Evolutionary conservation across 53 echinoderm and acorn worm genomes (phyloP).

Genomic region (Echinometra lucunter): DNA sequence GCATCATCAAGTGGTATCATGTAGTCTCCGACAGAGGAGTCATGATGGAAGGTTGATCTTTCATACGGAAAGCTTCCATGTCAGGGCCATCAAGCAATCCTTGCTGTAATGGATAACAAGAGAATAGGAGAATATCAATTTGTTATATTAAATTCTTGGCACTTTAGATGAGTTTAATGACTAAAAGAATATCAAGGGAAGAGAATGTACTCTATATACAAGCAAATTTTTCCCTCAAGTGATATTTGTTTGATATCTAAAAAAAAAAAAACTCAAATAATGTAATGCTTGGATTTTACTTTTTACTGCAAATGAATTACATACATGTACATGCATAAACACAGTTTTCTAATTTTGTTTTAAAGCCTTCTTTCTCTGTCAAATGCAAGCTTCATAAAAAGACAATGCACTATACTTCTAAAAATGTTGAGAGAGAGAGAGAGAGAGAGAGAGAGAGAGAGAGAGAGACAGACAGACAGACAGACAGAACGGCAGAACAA

Average conservation of each 20-base stretch:
- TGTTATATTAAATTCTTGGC: neutral
- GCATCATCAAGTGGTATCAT: slow-evolving; percentile 14
- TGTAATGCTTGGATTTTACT: neutral
- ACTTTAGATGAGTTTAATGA: neutral
- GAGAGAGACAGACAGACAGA: neutral
- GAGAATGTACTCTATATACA: neutral
- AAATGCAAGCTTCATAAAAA: neutral
- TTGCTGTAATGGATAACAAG: slow-evolving; percentile 9
- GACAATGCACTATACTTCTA: neutral
- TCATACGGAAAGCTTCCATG: slow-evolving; percentile 65
- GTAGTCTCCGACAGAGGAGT: slow-evolving; percentile 59
- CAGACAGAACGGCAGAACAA: neutral
- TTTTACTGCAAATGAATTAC: neutral
- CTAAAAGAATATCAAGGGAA: neutral
- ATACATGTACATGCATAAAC: neutral
- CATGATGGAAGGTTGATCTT: slow-evolving; percentile 62
- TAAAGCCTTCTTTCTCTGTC: too few species aligned
- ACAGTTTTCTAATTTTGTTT: neutral
- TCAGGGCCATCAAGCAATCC: slow-evolving; percentile 58
- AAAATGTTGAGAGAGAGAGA: neutral
- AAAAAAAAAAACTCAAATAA: neutral
- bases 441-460: neutral
- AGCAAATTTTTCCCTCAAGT: neutral
- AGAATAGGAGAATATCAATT: neutral
- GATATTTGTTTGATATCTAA: neutral